Evolutionary conservation across 2,113 vertebrate genomes (phyloP), one percentile per base, ranked within the genome.

Genomic region (Peucedramus taeniatus): DNA sequence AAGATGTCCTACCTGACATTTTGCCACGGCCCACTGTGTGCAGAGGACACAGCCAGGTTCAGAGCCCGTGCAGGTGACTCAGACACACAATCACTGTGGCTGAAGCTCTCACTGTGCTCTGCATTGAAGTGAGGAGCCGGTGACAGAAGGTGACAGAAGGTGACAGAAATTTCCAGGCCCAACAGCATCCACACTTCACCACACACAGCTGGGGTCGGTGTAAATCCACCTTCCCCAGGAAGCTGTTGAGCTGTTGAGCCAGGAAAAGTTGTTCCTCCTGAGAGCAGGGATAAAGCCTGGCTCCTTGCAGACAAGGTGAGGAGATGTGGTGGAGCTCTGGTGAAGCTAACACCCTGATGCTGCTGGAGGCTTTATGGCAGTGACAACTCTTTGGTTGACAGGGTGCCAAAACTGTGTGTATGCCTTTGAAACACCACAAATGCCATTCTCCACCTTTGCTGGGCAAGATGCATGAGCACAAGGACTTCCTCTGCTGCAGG

Each of bases 41-140:
- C 44, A 20, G 37, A 51, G 53, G 45, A 77, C 60, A 85, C 0
- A 7, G 24, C 7, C 1, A 4, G 17, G 42, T 63, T 90, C 86
- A 88, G 57, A 78, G 42, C 28, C 71, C 0, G 0, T 11, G n/a
- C 57, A 71, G 33, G 70, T 82, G 47, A 77, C 56, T 53, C 88
- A 83, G 78, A 49, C n/a, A 50, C n/a, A 64, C 7, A 40, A 20
- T 47, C 66, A 11, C 47, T 1, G 0, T 0, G 2, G 44, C 45
- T 13, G 4, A 83, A 89, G 84, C 37, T 42, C 42, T 63, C 9
- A 1, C 66, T 66, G 66, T 1, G 1, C 21, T 57, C 33, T 14
- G 21, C 66, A 13, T 4, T 0, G 0, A 35, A 44, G 59, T 0
- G 0, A 78, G 44, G 45, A 61, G 42, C 20, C 0, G 1, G 64